A percentile compares a stretch with the other conserved stretches of the same genome.
Evolutionary conservation across 1,140 invertebrate species (phyloP).

Genomic region (Aethina tumida): DNA sequence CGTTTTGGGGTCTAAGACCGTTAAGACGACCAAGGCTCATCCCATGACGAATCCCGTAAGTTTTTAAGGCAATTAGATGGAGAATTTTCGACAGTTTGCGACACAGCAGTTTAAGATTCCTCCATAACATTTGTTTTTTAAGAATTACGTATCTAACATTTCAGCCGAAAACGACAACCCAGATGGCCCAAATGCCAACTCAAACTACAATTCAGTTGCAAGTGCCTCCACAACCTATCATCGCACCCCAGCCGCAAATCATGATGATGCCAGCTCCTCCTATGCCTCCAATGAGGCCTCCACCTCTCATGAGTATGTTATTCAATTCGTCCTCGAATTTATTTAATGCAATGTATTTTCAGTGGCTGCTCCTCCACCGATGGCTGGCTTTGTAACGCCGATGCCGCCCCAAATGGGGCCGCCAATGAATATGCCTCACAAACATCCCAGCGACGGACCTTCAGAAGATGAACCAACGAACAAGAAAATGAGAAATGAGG

Average conservation of each 20-base stretch:
- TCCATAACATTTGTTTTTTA: neutral
- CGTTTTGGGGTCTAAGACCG: constrained; percentile 38
- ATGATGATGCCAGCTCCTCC: constrained; percentile 54
- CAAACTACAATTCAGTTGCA: too few species aligned
- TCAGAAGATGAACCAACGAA: constrained; percentile 74
- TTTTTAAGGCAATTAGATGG: too few species aligned
- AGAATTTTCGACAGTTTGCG: too few species aligned
- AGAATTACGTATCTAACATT: too few species aligned
- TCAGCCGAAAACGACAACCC: too few species aligned
- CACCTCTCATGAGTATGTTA: constrained; percentile 50
- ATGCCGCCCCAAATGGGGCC: constrained; percentile 35
- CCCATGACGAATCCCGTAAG: constrained; percentile 6
- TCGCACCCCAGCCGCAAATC: constrained; percentile 46
- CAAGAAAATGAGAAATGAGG: constrained; percentile 87
- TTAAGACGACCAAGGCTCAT: constrained; percentile 4
- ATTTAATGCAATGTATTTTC: too few species aligned
- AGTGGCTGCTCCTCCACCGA: constrained; percentile 40
- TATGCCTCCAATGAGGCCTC: constrained; percentile 52
- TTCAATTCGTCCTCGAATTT: too few species aligned
- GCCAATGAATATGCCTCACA: constrained; percentile 38
- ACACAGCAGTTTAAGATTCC: too few species aligned
- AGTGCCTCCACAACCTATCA: constrained; percentile 40
- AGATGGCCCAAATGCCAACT: neutral
- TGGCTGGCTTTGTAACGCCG: constrained; percentile 39
- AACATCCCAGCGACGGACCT: constrained; percentile 38